phyloP scores from a whole-genome alignment of 2,113 vertebrate species.

The Lepidothrix coronata region DNA sequence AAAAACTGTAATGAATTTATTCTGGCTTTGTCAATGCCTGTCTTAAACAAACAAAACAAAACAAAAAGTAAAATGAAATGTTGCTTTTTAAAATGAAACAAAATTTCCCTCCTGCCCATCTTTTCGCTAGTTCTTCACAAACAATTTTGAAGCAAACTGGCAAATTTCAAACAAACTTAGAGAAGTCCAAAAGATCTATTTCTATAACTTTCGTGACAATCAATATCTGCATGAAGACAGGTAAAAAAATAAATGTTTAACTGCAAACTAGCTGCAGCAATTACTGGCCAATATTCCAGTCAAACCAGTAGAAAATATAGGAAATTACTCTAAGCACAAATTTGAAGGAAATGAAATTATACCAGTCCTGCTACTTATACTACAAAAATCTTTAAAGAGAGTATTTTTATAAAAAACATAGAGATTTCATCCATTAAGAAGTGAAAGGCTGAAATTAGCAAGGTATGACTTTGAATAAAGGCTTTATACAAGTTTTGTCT shows the following conservation, averaged over 20 bases:
- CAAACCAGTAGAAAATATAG: neutral
- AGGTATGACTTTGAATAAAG: neutral
- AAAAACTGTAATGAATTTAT: neutral
- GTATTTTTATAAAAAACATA: neutral
- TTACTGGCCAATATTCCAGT: neutral
- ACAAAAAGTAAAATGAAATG: neutral
- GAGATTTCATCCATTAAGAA: neutral
- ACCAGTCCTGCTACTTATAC: neutral
- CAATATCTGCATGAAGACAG: neutral
- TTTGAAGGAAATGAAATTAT: neutral
- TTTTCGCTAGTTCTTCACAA: neutral
- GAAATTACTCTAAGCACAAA: neutral
- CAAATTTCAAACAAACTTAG: neutral
- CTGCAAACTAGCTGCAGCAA: neutral
- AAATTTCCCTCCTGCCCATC: neutral
- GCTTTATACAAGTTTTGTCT: neutral
- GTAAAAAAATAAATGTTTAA: neutral
- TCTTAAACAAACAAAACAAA: neutral
- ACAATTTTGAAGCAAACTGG: neutral
- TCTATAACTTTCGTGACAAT: neutral
- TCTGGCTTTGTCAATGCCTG: neutral
- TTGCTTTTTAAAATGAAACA: neutral
- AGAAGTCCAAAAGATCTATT: neutral
- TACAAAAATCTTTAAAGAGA: neutral
- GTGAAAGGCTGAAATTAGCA: neutral